Conservation (phyloP, 2,888 invertebrate genomes). For the Linnaemya vulpina region DNA sequence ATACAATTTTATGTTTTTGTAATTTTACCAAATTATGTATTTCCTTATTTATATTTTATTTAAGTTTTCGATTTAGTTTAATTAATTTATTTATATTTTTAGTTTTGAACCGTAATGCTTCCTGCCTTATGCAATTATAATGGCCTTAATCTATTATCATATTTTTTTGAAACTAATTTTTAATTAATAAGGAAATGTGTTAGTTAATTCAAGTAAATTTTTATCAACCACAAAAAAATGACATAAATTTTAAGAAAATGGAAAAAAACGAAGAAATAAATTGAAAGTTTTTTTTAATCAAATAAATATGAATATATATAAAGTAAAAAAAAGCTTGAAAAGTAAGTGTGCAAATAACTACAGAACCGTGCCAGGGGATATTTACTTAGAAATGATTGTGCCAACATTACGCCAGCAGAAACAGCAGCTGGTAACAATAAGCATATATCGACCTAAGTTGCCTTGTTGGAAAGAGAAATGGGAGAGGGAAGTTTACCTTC, state of each 20-base stretch:
- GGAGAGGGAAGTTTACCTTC: neutral
- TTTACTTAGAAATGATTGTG: neutral
- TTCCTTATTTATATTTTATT: neutral
- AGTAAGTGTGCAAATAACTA: neutral
- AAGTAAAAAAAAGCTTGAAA: neutral
- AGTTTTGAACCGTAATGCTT: constrained; percentile 28
- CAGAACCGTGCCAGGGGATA: neutral
- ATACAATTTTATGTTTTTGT: neutral
- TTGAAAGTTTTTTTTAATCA: neutral
- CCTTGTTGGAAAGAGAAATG: neutral
- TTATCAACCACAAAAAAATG: constrained; percentile 18
- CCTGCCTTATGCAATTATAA: constrained; percentile 21
- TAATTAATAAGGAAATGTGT: constrained; percentile 1
- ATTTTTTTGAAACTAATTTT: neutral
- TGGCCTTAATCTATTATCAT: constrained; percentile 9
- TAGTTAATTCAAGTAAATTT: constrained; percentile 11
- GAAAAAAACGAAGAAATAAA: constrained; percentile 2
- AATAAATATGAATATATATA: neutral
- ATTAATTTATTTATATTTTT: constrained; percentile 14
- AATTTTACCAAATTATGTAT: neutral
- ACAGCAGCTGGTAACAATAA: neutral
- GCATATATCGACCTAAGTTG: neutral
- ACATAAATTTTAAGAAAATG: constrained; percentile 31
- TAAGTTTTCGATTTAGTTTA: neutral
- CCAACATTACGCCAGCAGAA: neutral